Evolutionary conservation across 37 sponge, comb jelly and placozoan species (phyloP).

Genomic region (Cladorhizidae sp.): DNA sequence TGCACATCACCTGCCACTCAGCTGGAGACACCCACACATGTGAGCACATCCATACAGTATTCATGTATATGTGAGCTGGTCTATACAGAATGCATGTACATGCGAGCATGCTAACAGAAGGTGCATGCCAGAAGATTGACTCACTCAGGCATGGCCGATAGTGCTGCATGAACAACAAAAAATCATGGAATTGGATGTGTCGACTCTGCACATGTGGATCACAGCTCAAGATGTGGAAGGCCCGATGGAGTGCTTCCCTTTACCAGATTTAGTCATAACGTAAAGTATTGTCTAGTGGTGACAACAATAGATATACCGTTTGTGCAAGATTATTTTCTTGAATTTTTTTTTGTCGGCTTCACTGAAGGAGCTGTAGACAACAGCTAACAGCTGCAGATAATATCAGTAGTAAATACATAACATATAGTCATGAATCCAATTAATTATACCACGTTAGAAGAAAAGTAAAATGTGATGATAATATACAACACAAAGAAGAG

Average conservation of each 20-base stretch:
- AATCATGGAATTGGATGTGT: conserved; percentile 60
- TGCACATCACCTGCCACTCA: conserved; percentile 73
- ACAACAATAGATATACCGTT: conserved; percentile 30
- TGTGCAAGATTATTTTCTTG: conserved; percentile 61
- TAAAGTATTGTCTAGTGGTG: too few relatives aligned
- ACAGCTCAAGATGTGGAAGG: conserved; percentile 30
- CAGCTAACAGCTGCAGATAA: conserved; percentile 58
- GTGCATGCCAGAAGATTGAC: too few relatives aligned
- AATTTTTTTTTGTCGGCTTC: conserved; percentile 69
- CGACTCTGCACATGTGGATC: neutral
- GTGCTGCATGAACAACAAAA: conserved; percentile 51
- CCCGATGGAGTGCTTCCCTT: conserved; percentile 62
- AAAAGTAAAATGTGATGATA: conserved; percentile 66
- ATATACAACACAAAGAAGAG: conserved; percentile 82
- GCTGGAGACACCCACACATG: conserved; percentile 26
- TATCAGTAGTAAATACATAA: neutral
- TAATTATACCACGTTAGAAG: conserved; percentile 70
- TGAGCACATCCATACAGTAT: neutral
- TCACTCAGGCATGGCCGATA: conserved; percentile 69
- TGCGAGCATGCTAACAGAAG: too few relatives aligned
- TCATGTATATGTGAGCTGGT: too few relatives aligned
- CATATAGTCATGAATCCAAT: neutral
- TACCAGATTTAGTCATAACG: too few relatives aligned
- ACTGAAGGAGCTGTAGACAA: conserved; percentile 75
- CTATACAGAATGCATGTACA: too few relatives aligned